Base-by-base conservation (phyloP, 2,888 invertebrate species). In the Cataglyphis albicans region DNA sequence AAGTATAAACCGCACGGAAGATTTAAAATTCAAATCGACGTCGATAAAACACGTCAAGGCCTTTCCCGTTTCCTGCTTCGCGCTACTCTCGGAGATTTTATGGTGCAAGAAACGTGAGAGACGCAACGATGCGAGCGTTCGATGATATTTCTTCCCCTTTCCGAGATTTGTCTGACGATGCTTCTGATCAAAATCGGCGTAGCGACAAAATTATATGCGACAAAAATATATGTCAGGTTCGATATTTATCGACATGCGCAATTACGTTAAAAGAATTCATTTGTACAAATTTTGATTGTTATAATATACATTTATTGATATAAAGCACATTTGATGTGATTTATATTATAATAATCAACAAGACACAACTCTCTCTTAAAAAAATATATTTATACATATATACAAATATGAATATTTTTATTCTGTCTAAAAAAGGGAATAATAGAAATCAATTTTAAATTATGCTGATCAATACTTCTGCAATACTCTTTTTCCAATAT, bases 1-100 rank as follows among this genome's bases (percentile, higher is more conserved):
- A 84, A 86, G 87, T 90, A 85, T 87, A 87, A 89, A 82, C 82
- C 80, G 48, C 72, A 68, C 75, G 84, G 55, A 83, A 85, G 84
- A 91, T 91, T 89, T 91, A 87, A 90, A 91, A 91, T 91, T 91
- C 91, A 91, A 91, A 91, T 91, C 83, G 76, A 68, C 64, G 68
- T 73, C 73, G 80, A 88, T 89, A 85, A 88, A 90, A 89, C 84
- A 80, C 87, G 87, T 83, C 85, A 61, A 70, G 70, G 67, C 41
- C 64, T 78, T 81, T 32, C 81, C 67, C 81, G 67, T 57, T 75
- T 59, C 65, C 70, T 68, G 63, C 72, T 61, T 57, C 75, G 59
- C 73, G 59, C 59, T 57, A 15, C 81, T 73, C 82, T 81, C 76
- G 52, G 82, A 74, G 83, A 87, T 84, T 89, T 89, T 88, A 87